Percentiles rank a stretch among this genome's conserved stretches.
phyloP scores from a whole-genome alignment of 2,797 vertebrate species.

The Delichon dasypus region DNA sequence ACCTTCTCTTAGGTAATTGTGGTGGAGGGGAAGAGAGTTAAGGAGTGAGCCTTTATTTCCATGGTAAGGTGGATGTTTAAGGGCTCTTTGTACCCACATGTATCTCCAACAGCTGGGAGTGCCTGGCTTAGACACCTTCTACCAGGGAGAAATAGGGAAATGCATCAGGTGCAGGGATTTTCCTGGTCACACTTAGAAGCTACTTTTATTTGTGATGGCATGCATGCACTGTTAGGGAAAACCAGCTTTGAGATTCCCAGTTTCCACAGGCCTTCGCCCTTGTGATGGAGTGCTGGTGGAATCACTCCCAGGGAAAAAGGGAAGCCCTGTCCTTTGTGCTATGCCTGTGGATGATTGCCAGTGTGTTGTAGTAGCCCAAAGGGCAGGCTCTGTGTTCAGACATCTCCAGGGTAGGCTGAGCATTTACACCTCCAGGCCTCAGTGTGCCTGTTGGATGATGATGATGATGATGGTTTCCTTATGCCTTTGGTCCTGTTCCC shows the following conservation, averaged over 20 bases:
- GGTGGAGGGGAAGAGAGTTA: neutral
- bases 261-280: neutral
- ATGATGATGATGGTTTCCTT: neutral
- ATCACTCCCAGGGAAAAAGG: neutral
- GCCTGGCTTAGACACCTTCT: neutral
- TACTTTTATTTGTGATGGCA: neutral
- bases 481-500: neutral
- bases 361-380: neutral
- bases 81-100: neutral
- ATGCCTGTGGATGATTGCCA: neutral
- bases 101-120: neutral
- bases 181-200: neutral
- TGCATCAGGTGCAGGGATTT: neutral
- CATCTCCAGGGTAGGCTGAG: neutral
- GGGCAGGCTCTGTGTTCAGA: neutral
- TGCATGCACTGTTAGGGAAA: neutral
- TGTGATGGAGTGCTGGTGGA: neutral
- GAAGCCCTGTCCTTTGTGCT: neutral
- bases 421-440: neutral
- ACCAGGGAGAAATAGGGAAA: neutral
- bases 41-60: neutral
- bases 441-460: neutral
- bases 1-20: neutral
- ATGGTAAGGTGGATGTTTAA: neutral
- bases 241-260: neutral